Conservation (phyloP, 2,888 invertebrate species). For the Calameuta pallipes region DNA sequence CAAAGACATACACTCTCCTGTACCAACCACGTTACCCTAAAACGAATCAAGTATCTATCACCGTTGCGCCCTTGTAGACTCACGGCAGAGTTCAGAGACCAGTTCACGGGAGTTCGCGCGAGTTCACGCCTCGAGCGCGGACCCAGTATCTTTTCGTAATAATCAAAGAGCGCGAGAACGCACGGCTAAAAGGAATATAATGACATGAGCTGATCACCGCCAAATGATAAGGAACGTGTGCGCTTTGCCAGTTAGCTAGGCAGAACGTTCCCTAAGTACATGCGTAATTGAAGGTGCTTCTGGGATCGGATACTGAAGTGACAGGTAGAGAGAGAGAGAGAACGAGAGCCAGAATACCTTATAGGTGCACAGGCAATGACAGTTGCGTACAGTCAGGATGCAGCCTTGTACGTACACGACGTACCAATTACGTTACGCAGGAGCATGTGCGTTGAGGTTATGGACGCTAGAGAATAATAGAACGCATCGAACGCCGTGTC, state of each 20-base stretch:
- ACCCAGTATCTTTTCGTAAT: neutral
- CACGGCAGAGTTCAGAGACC: neutral
- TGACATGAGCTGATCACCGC: neutral
- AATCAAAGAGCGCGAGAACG: neutral
- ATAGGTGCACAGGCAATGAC: neutral
- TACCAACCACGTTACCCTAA: neutral
- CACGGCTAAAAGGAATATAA: neutral
- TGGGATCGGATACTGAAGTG: conserved; percentile 37
- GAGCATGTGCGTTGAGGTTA: neutral
- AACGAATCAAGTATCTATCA: neutral
- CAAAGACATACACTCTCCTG: neutral
- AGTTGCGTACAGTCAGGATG: neutral
- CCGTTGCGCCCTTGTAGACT: neutral
- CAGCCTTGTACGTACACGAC: neutral
- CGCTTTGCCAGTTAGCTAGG: neutral
- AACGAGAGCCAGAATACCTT: neutral
- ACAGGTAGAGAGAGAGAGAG: neutral
- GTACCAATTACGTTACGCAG: neutral
- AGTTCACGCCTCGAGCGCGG: neutral
- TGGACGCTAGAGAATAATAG: neutral
- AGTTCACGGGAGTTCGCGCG: neutral
- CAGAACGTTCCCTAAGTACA: neutral
- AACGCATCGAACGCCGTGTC: neutral
- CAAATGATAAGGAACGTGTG: neutral
- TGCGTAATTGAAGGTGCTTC: conserved; percentile 59